Evolutionary conservation across 2,797 vertebrate genomes (phyloP), one percentile per base, ranked within the genome.

Genomic region (Cygnus olor): DNA sequence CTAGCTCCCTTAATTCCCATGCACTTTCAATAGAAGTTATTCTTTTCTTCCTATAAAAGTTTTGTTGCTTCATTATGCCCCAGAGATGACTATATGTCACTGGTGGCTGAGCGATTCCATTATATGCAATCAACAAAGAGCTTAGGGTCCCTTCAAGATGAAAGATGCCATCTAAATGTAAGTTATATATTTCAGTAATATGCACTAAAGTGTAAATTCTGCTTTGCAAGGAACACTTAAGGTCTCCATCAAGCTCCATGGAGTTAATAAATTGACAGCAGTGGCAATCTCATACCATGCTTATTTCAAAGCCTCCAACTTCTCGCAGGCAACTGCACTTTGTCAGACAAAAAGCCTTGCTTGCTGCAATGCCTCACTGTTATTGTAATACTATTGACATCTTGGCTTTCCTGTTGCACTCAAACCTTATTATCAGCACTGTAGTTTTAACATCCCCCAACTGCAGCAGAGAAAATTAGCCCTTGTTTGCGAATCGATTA

Each of bases 181-280:
- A 66, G 65, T 90, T 94, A 89, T 83, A 79, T 92, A 60, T 90
- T 97, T 91, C 68, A 90, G 85, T 88, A 94, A 95, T 94, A 93
- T 73, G 45, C 87, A 92, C 45, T 96, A 92, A 92, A 95, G 58
- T 85, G 83, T 79, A 91, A 96, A 91, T 91, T 93, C 68, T 90
- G 61, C 54, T 79, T 92, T 91, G 69, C 84, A 88, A 92, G 53
- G 53, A 77, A 84, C 79, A 66, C 60, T 97, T 93, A 92, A 85
- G 60, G 28, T 96, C 88, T 95, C 85, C 76, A 91, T 66, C 22
- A 94, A 92, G 82, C 81, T 66, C 68, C 66, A 47, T 10, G 8
- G 66, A 95, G 84, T 95, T 91, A 97, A 95, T 94, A 95, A 92
- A 97, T 85, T 91, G 95, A 70, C 70, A 94, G 71, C 65, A 79